phyloP scores from a whole-genome alignment of 2,113 vertebrate genomes.

The Mellivora capensis region DNA sequence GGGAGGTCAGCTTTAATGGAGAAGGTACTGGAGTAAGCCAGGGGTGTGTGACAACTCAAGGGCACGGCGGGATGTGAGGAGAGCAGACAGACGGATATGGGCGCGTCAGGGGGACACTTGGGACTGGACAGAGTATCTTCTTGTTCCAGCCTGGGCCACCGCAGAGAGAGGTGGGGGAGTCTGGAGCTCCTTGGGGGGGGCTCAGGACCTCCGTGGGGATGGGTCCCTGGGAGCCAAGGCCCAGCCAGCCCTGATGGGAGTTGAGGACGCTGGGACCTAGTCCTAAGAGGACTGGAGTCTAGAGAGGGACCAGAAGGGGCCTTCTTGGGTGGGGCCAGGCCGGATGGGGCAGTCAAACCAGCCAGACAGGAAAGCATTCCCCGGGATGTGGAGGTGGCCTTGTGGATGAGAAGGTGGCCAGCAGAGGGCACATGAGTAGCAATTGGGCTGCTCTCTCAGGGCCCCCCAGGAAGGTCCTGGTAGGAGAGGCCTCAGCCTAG shows the following conservation, averaged over 20 bases:
- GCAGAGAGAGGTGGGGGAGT: neutral
- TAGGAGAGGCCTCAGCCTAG: neutral
- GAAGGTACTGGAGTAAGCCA: neutral
- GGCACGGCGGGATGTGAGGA: neutral
- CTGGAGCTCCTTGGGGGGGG: neutral
- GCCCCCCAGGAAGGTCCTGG: neutral
- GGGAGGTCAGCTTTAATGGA: neutral
- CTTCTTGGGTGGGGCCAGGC: neutral
- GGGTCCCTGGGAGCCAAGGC: neutral
- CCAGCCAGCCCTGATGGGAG: neutral
- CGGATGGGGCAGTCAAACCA: neutral
- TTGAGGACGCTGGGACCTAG: neutral
- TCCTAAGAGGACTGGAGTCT: neutral
- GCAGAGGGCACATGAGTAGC: neutral
- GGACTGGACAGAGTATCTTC: neutral
- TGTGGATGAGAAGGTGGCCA: neutral
- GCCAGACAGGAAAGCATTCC: conserved; percentile 11
- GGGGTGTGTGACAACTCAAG: neutral
- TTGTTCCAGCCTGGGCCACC: neutral
- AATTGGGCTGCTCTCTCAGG: neutral
- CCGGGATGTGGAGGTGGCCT: neutral
- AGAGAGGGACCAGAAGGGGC: neutral
- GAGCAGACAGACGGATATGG: fast-evolving
- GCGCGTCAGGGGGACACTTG: fast-evolving
- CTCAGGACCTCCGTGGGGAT: neutral